A percentile compares a stretch with the other conserved stretches of the same genome.
Evolutionary conservation across 2,113 vertebrate species (phyloP).

Genomic region (Halichoeres trimaculatus): DNA sequence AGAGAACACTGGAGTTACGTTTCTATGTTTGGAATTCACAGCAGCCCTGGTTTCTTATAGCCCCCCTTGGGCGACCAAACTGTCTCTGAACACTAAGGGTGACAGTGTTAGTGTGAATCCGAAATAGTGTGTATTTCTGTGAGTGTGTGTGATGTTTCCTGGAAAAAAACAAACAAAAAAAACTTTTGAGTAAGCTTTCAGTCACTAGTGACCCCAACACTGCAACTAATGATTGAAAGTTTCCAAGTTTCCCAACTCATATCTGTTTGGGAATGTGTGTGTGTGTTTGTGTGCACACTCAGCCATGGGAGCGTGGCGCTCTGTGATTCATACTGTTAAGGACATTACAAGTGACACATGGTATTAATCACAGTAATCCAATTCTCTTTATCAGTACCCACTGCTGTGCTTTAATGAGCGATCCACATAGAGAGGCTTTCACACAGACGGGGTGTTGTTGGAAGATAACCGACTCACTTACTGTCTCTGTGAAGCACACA

Average conservation of each 20-base stretch:
- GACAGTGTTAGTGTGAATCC: not conserved
- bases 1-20: not conserved
- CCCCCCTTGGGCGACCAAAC: slow-evolving; percentile 20
- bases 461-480: slow-evolving; percentile 55
- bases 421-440: slow-evolving; percentile 44
- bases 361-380: slow-evolving; percentile 80
- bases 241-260: slow-evolving; percentile 35
- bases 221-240: not conserved
- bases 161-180: too few relatives aligned
- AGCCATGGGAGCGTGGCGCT: slow-evolving; percentile 9
- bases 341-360: slow-evolving; percentile 68
- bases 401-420: slow-evolving; percentile 67
- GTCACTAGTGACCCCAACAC: not conserved
- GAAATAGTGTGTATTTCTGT: not conserved
- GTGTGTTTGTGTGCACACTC: slow-evolving; percentile 1
- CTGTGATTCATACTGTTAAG: slow-evolving; percentile 70
- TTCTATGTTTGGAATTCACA: slow-evolving; percentile 48
- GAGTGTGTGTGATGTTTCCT: not conserved
- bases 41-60: slow-evolving; percentile 32
- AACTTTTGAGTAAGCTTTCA: not conserved
- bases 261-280: slow-evolving; percentile 41
- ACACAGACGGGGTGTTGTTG: slow-evolving; percentile 42
- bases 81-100: slow-evolving; percentile 37
- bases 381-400: slow-evolving; percentile 76
- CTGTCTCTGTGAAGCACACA: slow-evolving; percentile 34